A percentile compares a stretch with the other conserved stretches of the same genome.
These are phyloP conservation scores for Hydrolagus colliei DNA, from an alignment of 2,797 vertebrate species.

Conservation along the genomic window DNA sequence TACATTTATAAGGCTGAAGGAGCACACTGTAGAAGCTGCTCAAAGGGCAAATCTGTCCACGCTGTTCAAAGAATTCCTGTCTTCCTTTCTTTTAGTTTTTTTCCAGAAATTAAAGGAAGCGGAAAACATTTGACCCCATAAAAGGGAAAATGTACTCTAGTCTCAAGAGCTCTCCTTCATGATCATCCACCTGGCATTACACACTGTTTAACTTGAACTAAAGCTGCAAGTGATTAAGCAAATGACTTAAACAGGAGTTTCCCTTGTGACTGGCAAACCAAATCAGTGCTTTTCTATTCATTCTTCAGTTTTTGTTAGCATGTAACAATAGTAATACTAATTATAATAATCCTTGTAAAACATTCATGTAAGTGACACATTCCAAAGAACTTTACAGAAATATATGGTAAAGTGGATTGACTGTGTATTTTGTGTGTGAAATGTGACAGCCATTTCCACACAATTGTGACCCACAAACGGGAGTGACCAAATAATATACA, in stretches of 20 bases:
- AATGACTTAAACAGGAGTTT: slow-evolving; percentile 5
- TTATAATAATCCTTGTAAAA: too few relatives aligned
- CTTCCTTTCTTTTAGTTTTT: neutral
- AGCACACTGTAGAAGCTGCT: neutral
- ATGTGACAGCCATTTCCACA: too few relatives aligned
- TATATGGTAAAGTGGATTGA: too few relatives aligned
- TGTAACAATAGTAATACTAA: too few relatives aligned
- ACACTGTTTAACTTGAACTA: neutral
- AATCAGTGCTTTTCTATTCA: too few relatives aligned
- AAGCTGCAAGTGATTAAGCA: slow-evolving; percentile 19
- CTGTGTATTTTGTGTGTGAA: too few relatives aligned
- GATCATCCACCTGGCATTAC: slow-evolving; percentile 15
- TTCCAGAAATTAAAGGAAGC: slow-evolving; percentile 16
- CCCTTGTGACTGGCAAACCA: neutral
- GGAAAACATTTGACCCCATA: slow-evolving; percentile 6
- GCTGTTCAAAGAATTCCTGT: neutral
- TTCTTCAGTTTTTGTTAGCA: too few relatives aligned
- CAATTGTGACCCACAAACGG: too few relatives aligned
- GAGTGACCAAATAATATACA: too few relatives aligned
- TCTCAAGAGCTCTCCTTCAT: neutral
- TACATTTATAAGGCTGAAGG: neutral
- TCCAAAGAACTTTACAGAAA: too few relatives aligned
- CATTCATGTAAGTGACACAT: too few relatives aligned
- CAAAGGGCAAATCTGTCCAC: neutral
- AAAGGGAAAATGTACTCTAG: slow-evolving; percentile 4